Conservation (phyloP, 23 tunicate species). For the Styela plicata region DNA sequence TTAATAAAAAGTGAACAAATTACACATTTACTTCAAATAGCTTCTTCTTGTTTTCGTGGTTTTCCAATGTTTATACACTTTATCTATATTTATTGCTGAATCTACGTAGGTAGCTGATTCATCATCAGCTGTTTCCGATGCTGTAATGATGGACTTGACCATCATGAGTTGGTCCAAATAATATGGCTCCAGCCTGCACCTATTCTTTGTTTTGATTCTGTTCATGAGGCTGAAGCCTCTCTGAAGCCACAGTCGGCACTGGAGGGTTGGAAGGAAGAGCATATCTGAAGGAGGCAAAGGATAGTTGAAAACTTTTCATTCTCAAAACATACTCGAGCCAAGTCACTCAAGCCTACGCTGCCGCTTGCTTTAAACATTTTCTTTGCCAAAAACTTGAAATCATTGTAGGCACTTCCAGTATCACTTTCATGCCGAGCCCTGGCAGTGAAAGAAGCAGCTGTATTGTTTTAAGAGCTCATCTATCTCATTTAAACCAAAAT, state of each 20-base stretch:
- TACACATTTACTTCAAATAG: constrained; percentile 35
- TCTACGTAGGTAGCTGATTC: constrained; percentile 9
- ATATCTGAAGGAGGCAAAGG: constrained; percentile 43
- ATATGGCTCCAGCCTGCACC: constrained; percentile 38
- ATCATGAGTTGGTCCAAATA: constrained; percentile 37
- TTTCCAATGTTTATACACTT: constrained; percentile 40
- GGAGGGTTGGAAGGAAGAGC: constrained; percentile 34
- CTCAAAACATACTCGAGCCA: constrained; percentile 38
- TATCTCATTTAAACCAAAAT: constrained; percentile 38
- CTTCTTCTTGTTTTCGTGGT: constrained; percentile 39
- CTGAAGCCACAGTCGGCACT: constrained; percentile 17
- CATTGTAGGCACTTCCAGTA: constrained; percentile 31
- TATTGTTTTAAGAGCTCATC: constrained; percentile 24
- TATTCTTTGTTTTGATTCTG: constrained; percentile 32
- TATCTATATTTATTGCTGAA: constrained; percentile 38
- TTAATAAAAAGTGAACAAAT: constrained; percentile 1
- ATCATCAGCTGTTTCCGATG: constrained; percentile 31
- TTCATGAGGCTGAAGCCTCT: constrained; percentile 38
- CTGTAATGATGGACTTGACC: constrained; percentile 12
- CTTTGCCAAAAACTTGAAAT: constrained; percentile 40
- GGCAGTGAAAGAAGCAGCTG: constrained; percentile 36
- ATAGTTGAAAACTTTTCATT: constrained; percentile 38
- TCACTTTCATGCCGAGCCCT: constrained; percentile 37
- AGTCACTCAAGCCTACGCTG: constrained; percentile 33
- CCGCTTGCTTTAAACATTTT: constrained; percentile 18